These are phyloP conservation scores for Ibidorhyncha struthersii DNA, from an alignment of 2,113 vertebrate species.

Conservation along the genomic window DNA sequence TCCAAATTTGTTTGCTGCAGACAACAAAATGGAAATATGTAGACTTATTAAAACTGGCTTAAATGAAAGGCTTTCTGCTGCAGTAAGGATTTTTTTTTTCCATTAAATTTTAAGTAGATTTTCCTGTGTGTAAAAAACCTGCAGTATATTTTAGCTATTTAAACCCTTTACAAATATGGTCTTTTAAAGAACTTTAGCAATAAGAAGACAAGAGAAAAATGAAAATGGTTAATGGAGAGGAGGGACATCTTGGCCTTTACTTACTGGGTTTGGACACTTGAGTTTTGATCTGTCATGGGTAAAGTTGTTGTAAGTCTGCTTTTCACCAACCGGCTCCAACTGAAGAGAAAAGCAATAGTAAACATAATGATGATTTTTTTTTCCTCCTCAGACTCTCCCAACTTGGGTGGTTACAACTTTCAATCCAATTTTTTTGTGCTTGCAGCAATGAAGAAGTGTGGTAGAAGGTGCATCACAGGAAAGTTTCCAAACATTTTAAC, in stretches of 20 bases:
- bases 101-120: not conserved
- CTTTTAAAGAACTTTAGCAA: not conserved
- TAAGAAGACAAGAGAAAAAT: not conserved
- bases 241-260: slow-evolving; percentile 26
- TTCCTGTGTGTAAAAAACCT: not conserved
- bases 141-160: not conserved
- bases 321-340: slow-evolving; percentile 88
- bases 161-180: not conserved
- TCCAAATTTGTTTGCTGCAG: not conserved
- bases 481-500: not conserved
- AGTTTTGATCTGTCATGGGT: slow-evolving; percentile 79
- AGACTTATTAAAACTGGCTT: not conserved
- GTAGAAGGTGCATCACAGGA: not conserved
- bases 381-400: not conserved
- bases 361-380: not conserved
- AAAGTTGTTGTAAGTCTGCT: slow-evolving; percentile 88
- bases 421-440: not conserved
- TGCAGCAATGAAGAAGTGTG: not conserved
- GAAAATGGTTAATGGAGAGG: not conserved
- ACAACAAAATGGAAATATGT: not conserved
- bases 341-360: slow-evolving; percentile 59
- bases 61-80: not conserved
- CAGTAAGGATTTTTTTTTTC: not conserved
- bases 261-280: slow-evolving; percentile 86
- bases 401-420: not conserved